Base-by-base conservation (phyloP, 2,888 invertebrate genomes). In the Hemaris fuciformis region DNA sequence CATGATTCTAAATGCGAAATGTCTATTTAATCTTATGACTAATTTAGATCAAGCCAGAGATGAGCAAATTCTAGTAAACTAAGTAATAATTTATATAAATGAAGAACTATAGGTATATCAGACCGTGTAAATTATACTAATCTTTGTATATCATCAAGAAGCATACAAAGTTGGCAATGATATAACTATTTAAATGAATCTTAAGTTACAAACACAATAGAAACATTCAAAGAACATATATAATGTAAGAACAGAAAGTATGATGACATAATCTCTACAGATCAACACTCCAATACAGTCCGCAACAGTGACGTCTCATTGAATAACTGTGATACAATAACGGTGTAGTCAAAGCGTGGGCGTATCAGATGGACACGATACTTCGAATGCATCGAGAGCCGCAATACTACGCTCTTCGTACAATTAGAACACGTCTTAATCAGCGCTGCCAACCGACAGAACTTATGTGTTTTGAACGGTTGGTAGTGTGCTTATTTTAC, bases 281-380 rank as follows among this genome's bases (percentile, higher is more conserved):
- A 66, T 67, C 66, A 67, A 62, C 67, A 64, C 63, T 66, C 63
- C 61, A 62, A 68, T 65, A 63, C 34, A 31, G 27, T 62, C 38
- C 64, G 18, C 10, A 68, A 66, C 67, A 68, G 66, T 67, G 61
- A 59, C 43, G 61, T 63, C 61, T 72, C 69, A 74, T 73, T 68
- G 65, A 62, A 62, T 67, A 62, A 46, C 61, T 70, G n/a, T n/a
- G 66, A 72, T 70, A 71, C 66, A 71, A 66, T 68, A 71, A 71
- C 67, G 66, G 68, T 63, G 46, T 48, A 59, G 66, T 67, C 66
- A 66, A 58, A 62, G 59, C 53, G 56, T 53, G 53, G 53, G 31
- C 31, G 31, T 31, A 27, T 53, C 27, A 27, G 18, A 53, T 31
- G 10, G 27, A 53, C 53, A 31, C 53, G 31, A 31, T 15, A 53